Evolutionary conservation across 2,113 vertebrate species (phyloP).

Genomic region (Zosterops hypoxanthus): DNA sequence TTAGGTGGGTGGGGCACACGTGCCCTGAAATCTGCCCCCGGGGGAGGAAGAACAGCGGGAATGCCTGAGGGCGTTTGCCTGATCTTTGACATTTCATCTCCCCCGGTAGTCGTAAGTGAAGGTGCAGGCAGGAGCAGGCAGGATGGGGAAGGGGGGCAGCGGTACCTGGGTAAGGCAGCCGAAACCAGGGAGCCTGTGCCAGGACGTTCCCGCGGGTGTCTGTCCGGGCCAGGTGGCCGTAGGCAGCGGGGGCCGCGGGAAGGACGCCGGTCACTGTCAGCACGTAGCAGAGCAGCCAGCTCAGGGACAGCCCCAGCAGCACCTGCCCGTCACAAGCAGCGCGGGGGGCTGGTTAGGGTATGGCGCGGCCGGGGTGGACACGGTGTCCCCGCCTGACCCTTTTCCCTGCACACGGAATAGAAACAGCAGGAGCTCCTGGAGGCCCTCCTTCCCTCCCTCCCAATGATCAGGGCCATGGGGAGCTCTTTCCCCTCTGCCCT

Average conservation of each 20-base stretch:
- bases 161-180: slow-evolving; percentile 92
- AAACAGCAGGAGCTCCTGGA: neutral
- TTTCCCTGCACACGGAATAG: neutral
- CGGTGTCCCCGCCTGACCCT: neutral
- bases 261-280: slow-evolving; percentile 82
- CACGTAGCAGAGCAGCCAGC: slow-evolving; percentile 89
- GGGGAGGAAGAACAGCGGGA: neutral
- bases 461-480: neutral
- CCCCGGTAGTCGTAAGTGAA: accelerated
- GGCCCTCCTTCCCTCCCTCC: neutral
- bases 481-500: neutral
- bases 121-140: neutral
- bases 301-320: slow-evolving; percentile 87
- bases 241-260: slow-evolving; percentile 75
- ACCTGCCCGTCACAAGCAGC: slow-evolving; percentile 76
- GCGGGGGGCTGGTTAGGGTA: neutral
- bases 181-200: slow-evolving; percentile 86
- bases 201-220: slow-evolving; percentile 84
- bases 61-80: neutral
- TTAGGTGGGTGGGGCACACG: neutral
- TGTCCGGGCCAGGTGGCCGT: slow-evolving; percentile 88
- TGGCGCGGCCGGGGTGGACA: accelerated
- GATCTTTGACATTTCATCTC: neutral
- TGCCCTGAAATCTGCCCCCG: neutral
- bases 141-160: neutral